Conservation (phyloP, 2,888 invertebrate species). For the Lathronympha strigana region DNA sequence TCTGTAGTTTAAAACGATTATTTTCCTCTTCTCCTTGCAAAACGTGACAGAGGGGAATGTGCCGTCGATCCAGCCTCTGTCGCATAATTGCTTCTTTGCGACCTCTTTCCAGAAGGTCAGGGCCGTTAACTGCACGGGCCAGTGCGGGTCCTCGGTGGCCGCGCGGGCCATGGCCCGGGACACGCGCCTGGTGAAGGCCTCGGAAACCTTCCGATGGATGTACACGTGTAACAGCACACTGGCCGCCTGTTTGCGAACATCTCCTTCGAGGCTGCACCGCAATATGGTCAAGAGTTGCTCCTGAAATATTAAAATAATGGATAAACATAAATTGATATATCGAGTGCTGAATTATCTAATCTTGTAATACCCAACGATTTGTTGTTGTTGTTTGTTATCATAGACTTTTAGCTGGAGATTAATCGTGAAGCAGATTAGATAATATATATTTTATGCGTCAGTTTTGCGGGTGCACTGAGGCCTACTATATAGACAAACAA, state of each 20-base stretch:
- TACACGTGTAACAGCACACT: conserved; percentile 85
- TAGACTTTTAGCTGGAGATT: too few species aligned
- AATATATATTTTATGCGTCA: too few species aligned
- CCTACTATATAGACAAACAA: too few species aligned
- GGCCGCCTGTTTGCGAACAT: conserved; percentile 87
- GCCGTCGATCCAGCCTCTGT: conserved; percentile 88
- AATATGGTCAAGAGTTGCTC: conserved; percentile 80
- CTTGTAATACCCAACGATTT: too few species aligned
- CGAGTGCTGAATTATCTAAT: too few species aligned
- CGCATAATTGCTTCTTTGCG: conserved; percentile 77
- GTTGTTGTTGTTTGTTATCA: too few species aligned
- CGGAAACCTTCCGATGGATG: conserved; percentile 82
- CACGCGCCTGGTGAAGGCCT: conserved; percentile 74
- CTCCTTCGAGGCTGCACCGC: conserved; percentile 86
- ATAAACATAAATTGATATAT: background rate
- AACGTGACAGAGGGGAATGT: conserved; percentile 89
- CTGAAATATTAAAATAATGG: conserved; percentile 52
- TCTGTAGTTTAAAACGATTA: conserved; percentile 85
- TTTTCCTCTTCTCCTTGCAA: conserved; percentile 88
- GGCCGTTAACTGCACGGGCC: conserved; percentile 89
- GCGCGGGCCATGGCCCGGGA: conserved; percentile 85
- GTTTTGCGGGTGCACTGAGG: too few species aligned
- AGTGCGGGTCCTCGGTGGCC: conserved; percentile 87
- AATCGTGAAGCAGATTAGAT: too few species aligned
- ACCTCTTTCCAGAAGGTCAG: conserved; percentile 87